Conservation (phyloP, 2,888 invertebrate genomes). For the Apamea sordens region DNA sequence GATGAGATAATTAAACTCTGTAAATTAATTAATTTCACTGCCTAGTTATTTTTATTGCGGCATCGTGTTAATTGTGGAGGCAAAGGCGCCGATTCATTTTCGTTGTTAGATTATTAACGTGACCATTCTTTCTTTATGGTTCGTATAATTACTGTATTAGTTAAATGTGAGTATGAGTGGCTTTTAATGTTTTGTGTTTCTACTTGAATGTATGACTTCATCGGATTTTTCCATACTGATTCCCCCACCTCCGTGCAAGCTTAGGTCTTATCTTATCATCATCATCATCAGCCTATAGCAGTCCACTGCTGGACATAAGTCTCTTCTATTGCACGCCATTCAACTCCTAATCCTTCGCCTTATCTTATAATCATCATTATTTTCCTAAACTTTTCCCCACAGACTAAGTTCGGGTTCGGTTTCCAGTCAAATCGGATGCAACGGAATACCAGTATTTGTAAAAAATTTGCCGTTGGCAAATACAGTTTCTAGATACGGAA, state of each 20-base stretch:
- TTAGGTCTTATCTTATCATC: neutral
- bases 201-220: conserved; percentile 30
- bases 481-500: neutral
- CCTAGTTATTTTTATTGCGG: conserved; percentile 84
- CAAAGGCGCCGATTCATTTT: conserved; percentile 81
- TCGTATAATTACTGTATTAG: conserved; percentile 62
- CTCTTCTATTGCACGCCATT: too few species aligned
- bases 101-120: conserved; percentile 62
- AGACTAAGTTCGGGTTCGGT: neutral
- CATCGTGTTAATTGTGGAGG: conserved; percentile 79
- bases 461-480: neutral
- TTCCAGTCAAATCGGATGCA: neutral
- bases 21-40: conserved; percentile 87
- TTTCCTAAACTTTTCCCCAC: neutral
- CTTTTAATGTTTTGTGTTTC: conserved; percentile 29
- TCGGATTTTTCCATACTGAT: neutral
- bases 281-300: too few species aligned
- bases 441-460: neutral
- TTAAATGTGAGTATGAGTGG: conserved; percentile 48
- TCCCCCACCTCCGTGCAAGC: neutral
- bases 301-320: too few species aligned
- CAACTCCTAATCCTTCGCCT: too few species aligned
- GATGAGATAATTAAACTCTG: conserved; percentile 88
- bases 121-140: conserved; percentile 61
- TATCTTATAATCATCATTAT: neutral